Evolutionary conservation across 2,888 invertebrate genomes (phyloP), one percentile per base, ranked within the genome.

Genomic region (Entomobrya multifasciata): DNA sequence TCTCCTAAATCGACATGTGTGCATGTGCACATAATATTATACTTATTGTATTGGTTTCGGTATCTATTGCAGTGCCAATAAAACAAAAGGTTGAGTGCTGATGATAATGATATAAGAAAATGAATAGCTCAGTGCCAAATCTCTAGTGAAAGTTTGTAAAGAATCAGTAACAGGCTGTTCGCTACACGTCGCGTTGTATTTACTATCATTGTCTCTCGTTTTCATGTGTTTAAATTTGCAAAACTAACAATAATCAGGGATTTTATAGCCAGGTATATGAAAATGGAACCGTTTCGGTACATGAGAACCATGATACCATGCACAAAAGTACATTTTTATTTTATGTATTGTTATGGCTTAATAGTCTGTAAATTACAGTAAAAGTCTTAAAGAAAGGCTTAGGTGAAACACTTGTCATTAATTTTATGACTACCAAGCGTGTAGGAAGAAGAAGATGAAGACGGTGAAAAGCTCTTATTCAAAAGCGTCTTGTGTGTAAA

Each of bases 241-340:
- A 17, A n/a, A 36, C 36, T 36, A 36, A 36, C 36, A 22, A 22
- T 67, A 17, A 11, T 17, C 67, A 17, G 8, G 36, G 20, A 44
- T 67, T 44, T 41, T 41, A 10, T 1, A 1, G 20, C 49, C 70
- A 27, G 49, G 67, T 67, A 67, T 65, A 27, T 60, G 17, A 49
- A 47, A 70, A 70, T 70, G 70, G 11, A 49, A 67, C 67, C 70
- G 70, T 70, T n/a, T 70, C 70, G 70, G 22, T 70, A 47, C n/a
- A 25, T 49, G 49, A 70, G 70, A 8, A 25, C 47, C 44, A 67
- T 41, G 67, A 47, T 44, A 62, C 41, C 20, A 20, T 65, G 65
- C 17, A 62, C 67, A 13, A 70, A n/a, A 67, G 41, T 20, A 5
- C 44, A 22, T 44, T 44, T 70, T 22, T 25, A 22, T 44, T 44